Evolutionary conservation across 1,140 invertebrate species (phyloP), one percentile per base, ranked within the genome.

Genomic region (Lineus longissimus): DNA sequence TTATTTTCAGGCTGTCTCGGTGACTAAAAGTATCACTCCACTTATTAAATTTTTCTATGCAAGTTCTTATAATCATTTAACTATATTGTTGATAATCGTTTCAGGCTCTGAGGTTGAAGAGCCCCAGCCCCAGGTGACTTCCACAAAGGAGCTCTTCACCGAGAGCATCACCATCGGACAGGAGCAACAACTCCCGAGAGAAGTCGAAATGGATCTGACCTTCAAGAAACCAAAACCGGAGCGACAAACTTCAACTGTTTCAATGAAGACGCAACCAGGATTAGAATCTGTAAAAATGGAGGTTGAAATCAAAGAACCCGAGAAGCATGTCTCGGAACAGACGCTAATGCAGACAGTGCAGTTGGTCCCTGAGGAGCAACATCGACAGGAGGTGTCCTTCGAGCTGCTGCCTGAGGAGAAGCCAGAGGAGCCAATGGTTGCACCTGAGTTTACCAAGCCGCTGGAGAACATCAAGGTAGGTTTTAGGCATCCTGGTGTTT

Each of bases 261-360:
- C 64, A 19, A 60, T 73, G 31, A 61, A 64, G 9, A 71, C 70
- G 41, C 62, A 69, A 41, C 69, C 72, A 47, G 58, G 73, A 51
- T 43, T 61, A 17, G 61, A 61, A 56, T 74, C 75, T 31, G 63
- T 77, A 25, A 67, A 73, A 54, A 40, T 78, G 7, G 63, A 60
- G 30, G 58, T 76, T 4, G 33, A 36, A 36, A 15, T 36, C n/a
- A 62, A 71, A 51, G 29, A 74, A 22, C 72, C 73, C 25, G 66
- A 68, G 11, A 54, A 72, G 40, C 61, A 64, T 22, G 47, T 61
- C 1, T 59, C 62, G 55, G 67, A 67, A 33, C 66, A 75, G 58
- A 58, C 72, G 43, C 40, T 73, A 13, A 71, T 71, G 36, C 67
- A 71, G 13, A 36, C 65, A 13, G 69, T 69, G n/a, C 72, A 73